These are phyloP conservation scores for Danio choprae DNA, from an alignment of 2,797 vertebrate species.

Conservation along the genomic window DNA sequence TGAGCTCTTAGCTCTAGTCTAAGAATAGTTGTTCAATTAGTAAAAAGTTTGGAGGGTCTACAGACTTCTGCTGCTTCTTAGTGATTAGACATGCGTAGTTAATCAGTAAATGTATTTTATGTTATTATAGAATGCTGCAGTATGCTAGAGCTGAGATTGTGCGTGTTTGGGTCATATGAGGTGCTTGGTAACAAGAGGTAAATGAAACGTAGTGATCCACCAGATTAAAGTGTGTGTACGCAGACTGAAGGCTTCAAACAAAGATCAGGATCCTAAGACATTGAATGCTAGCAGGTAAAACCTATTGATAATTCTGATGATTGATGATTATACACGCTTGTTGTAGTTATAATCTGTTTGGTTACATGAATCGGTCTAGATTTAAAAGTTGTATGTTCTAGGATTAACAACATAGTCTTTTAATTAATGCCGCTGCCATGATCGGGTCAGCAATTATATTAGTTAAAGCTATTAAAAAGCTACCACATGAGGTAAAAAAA, in stretches of 20 bases:
- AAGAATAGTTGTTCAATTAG: slow-evolving; percentile 77
- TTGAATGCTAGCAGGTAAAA: slow-evolving; percentile 65
- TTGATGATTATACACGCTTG: background rate
- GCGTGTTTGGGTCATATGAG: slow-evolving; percentile 62
- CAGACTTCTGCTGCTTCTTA: slow-evolving; percentile 30
- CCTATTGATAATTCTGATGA: background rate
- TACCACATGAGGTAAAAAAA: too few relatives aligned
- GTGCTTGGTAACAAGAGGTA: slow-evolving; percentile 64
- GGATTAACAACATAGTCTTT: background rate
- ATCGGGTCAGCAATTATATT: background rate
- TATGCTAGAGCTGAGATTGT: slow-evolving; percentile 50
- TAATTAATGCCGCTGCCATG: background rate
- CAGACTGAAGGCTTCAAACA: slow-evolving; percentile 66
- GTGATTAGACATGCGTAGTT: slow-evolving; percentile 48
- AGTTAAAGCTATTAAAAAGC: background rate
- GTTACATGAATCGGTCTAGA: background rate
- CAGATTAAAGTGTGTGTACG: slow-evolving; percentile 71
- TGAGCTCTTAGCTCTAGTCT: slow-evolving; percentile 76
- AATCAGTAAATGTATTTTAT: slow-evolving; percentile 5
- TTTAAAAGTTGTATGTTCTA: background rate
- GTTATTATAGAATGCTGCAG: background rate
- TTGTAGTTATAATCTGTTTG: background rate
- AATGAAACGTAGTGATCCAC: slow-evolving; percentile 72
- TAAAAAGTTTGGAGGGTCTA: slow-evolving; percentile 47
- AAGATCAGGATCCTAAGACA: slow-evolving; percentile 65